A percentile compares a stretch with the other conserved stretches of the same genome.
These are phyloP conservation scores for Meteorus colon DNA, from an alignment of 2,888 invertebrate species.

Conservation along the genomic window DNA sequence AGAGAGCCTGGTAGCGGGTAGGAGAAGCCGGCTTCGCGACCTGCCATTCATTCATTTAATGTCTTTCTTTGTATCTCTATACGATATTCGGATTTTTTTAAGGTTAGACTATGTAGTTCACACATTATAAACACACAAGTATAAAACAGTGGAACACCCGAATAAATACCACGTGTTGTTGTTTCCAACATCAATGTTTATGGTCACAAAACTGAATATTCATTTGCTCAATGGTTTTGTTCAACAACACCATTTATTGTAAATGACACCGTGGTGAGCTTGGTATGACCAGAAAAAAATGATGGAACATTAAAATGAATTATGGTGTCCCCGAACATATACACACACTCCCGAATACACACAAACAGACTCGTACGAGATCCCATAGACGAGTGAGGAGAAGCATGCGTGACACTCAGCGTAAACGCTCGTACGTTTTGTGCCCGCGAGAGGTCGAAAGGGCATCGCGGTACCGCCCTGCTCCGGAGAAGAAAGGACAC, in stretches of 20 bases:
- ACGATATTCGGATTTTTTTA: background rate
- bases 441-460: constrained; percentile 57
- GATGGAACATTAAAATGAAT: background rate
- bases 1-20: constrained; percentile 29
- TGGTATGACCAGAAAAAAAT: too few relatives aligned
- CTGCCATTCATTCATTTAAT: background rate
- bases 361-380: constrained; percentile 5
- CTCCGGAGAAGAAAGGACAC: constrained; percentile 35
- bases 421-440: constrained; percentile 38
- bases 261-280: too few relatives aligned
- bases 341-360: background rate
- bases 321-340: background rate
- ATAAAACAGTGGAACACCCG: background rate
- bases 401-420: constrained; percentile 38
- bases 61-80: background rate
- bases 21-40: background rate
- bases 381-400: constrained; percentile 37
- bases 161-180: background rate
- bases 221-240: too few relatives aligned
- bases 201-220: too few relatives aligned
- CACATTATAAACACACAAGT: background rate
- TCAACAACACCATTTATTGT: too few relatives aligned
- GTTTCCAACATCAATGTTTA: too few relatives aligned
- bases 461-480: constrained; percentile 63
- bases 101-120: background rate